These are phyloP conservation scores for Euborellia annulipes DNA, from an alignment of 1,140 invertebrate genomes.

Conservation along the genomic window DNA sequence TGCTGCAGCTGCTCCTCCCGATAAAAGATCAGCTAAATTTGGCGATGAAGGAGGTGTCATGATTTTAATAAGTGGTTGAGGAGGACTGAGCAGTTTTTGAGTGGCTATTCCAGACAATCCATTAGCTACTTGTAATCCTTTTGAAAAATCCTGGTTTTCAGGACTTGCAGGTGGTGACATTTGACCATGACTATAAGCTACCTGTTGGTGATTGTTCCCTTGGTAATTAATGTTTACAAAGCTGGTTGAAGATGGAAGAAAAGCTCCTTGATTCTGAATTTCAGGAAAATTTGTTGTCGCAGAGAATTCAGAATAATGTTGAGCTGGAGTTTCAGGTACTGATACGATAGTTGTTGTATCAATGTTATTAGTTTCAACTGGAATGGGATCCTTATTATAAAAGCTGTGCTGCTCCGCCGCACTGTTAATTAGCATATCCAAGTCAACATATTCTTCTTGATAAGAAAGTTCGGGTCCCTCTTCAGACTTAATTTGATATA, in stretches of 20 bases:
- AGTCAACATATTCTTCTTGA: conserved; percentile 30
- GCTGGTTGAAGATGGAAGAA: too few relatives aligned
- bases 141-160: conserved; percentile 21
- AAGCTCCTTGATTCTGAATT: too few relatives aligned
- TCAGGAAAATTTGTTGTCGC: too few relatives aligned
- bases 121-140: neutral
- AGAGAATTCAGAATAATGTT: too few relatives aligned
- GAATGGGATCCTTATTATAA: conserved; percentile 4
- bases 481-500: neutral
- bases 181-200: conserved; percentile 26
- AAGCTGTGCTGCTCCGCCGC: conserved; percentile 28
- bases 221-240: too few relatives aligned
- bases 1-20: conserved; percentile 12
- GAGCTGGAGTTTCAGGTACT: too few relatives aligned
- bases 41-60: conserved; percentile 38
- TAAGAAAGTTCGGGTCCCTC: neutral
- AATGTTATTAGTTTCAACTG: neutral
- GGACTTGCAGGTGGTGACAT: conserved; percentile 36
- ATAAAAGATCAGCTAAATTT: conserved; percentile 29
- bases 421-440: conserved; percentile 29
- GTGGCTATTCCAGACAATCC: neutral
- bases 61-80: conserved; percentile 9
- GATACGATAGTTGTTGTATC: neutral
- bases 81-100: neutral
- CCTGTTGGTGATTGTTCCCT: conserved; percentile 7